Evolutionary conservation across 2,113 vertebrate genomes (phyloP).

Genomic region (Prietella phreatophila): DNA sequence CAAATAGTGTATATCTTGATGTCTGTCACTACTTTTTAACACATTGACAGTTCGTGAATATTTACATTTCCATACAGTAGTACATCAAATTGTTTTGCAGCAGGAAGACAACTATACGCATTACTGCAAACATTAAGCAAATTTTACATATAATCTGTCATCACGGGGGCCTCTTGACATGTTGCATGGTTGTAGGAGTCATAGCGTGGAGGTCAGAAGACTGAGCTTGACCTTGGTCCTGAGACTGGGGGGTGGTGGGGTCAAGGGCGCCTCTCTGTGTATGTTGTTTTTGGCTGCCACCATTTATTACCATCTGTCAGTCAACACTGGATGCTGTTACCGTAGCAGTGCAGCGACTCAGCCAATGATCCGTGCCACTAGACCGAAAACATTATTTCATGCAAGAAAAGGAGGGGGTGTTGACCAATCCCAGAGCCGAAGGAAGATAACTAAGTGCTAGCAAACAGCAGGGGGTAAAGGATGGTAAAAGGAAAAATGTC

Average conservation of each 20-base stretch:
- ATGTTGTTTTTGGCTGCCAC: conserved; percentile 71
- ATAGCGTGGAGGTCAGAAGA: conserved; percentile 45
- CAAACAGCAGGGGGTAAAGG: conserved; percentile 44
- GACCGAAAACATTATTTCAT: conserved; percentile 51
- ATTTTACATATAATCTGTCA: conserved; percentile 18
- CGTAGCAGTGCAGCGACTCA: conserved; percentile 43
- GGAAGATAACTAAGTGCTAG: conserved; percentile 30
- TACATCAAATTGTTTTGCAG: background rate
- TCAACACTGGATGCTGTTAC: conserved; percentile 69
- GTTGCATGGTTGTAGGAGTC: conserved; percentile 60
- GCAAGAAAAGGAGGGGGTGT: conserved; percentile 20
- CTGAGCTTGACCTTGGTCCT: conserved; percentile 51
- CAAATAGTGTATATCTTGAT: background rate
- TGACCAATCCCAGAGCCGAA: conserved; percentile 33
- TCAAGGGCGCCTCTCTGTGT: conserved; percentile 71
- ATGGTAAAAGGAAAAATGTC: conserved; percentile 48
- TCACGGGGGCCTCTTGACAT: conserved; percentile 62
- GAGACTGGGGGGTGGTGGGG: conserved; percentile 58
- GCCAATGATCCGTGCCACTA: conserved; percentile 49
- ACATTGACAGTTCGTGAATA: background rate
- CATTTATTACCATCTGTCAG: conserved; percentile 77
- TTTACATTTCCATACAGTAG: background rate
- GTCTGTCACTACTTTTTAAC: background rate
- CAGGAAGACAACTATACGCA: conserved; percentile 21
- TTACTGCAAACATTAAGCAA: conserved; percentile 27